Base-by-base conservation (phyloP, 2,113 vertebrate genomes). In the Sturnira hondurensis region DNA sequence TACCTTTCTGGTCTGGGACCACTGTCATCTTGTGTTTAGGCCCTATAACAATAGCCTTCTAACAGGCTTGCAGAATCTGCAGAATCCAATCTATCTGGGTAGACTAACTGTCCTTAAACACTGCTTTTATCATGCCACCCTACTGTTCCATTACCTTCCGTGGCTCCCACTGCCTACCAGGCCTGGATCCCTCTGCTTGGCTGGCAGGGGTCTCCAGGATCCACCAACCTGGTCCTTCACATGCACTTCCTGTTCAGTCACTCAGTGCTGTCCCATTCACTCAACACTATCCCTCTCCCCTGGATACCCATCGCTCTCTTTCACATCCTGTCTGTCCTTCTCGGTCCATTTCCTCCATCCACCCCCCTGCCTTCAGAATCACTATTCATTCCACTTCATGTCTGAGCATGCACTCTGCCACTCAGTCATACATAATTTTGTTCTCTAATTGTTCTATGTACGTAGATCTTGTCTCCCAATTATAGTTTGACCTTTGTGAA, bases 401-500 rank as follows among this genome's bases (percentile, higher is more conserved):
- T 54, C 61, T 74, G 58, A 26, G 1, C 43, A 24, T 31, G 54
- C 7, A 6, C 8, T n/a, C 88, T 63, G 77, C 54, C 38, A 43
- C 36, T 82, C 77, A 88, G n/a, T 71, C 41, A 67, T 4, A 17
- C 47, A 28, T 71, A n/a, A 84, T 20, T 93, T 67, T 78, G 43
- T 41, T 67, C 86, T 95, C 47, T 94, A 73, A 95, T 93, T 78
- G 67, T 89, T 96, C 88, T 83, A n/a, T 52, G 68, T n/a, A 12
- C 38, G 9, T 38, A 36, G 38, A 77, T 73, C 41, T 91, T 54
- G 12, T 54, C 12, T 74, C 78, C 93, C 86, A 95, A 93, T 80
- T 91, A 73, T 20, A 83, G 45, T 88, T 87, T 86, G 86, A 91
- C 92, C 86, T 83, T 83, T 5, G 5, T 16, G 50, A 76, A 5